Percentiles rank a stretch among this genome's conserved stretches.
Conservation (phyloP, 92 coral and sea anemone species). For the Epizoanthus scotinus region DNA sequence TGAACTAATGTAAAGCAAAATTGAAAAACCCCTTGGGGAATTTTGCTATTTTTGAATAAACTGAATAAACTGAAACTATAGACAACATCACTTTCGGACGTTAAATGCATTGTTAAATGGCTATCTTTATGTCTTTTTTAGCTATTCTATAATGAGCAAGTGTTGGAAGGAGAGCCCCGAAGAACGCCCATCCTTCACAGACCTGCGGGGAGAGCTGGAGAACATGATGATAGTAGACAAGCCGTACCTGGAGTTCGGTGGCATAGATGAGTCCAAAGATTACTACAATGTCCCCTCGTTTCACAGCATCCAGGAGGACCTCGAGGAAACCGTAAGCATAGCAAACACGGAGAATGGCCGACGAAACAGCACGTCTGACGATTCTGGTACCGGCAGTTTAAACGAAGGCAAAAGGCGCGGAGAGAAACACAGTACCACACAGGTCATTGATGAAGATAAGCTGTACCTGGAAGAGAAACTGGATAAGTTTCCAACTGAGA, state of each 20-base stretch:
- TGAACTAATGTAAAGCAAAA: no score
- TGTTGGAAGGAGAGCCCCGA: conserved; percentile 37
- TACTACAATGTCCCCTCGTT: conserved; percentile 38
- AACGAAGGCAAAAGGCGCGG: not conserved
- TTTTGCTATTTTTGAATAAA: no score
- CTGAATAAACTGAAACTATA: no score
- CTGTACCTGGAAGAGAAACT: not conserved
- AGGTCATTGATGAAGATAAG: not conserved
- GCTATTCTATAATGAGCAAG: conserved; percentile 35
- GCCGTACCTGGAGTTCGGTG: conserved; percentile 28
- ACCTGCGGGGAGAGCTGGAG: conserved; percentile 28
- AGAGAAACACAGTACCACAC: not conserved
- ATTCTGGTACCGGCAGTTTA: not conserved
- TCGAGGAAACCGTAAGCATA: not conserved
- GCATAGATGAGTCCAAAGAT: conserved; percentile 30
- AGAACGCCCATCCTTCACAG: conserved; percentile 23
- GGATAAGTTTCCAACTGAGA: not conserved
- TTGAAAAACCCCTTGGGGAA: no score
- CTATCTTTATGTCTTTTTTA: not conserved
- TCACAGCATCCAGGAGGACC: conserved; percentile 31
- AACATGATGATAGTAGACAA: conserved; percentile 35
- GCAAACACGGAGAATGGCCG: not conserved
- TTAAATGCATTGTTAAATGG: no score
- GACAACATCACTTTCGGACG: no score
- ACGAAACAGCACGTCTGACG: not conserved